Conservation (phyloP, 2,888 invertebrate species). For the Pilophorus perplexus region DNA sequence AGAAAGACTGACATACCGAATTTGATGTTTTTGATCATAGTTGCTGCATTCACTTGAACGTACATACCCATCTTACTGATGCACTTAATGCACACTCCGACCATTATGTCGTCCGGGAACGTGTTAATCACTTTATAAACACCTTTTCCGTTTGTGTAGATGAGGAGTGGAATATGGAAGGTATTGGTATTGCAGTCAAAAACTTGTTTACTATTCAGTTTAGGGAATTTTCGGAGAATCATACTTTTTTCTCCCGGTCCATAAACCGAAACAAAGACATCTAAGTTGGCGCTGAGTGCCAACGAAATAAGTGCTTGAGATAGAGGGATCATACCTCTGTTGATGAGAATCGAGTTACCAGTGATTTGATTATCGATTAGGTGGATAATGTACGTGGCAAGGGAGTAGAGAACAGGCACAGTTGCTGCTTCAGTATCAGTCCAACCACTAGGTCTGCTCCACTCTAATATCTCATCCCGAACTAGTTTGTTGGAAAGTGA, state of each 20-base stretch:
- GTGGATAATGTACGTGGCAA: constrained; percentile 15
- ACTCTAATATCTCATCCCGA: constrained; percentile 51
- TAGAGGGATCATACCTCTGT: constrained; percentile 58
- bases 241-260: constrained; percentile 6
- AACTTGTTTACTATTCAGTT: constrained; percentile 16
- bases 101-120: constrained; percentile 5
- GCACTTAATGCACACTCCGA: constrained; percentile 13
- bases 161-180: constrained; percentile 10
- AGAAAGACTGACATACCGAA: constrained; percentile 23
- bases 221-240: constrained; percentile 4
- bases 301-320: constrained; percentile 58
- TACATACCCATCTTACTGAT: not conserved
- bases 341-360: constrained; percentile 52
- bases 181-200: constrained; percentile 10
- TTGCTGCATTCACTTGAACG: constrained; percentile 13
- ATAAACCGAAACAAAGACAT: constrained; percentile 55
- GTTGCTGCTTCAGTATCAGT: constrained; percentile 57
- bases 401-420: constrained; percentile 53
- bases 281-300: constrained; percentile 51
- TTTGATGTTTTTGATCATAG: constrained; percentile 1
- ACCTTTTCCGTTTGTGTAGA: constrained; percentile 31
- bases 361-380: not conserved
- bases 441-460: constrained; percentile 56
- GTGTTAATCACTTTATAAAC: constrained; percentile 34
- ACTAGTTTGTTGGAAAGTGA: constrained; percentile 26